These are phyloP conservation scores for Bambusicola thoracicus DNA, from an alignment of 2,113 vertebrate genomes.

Conservation along the genomic window DNA sequence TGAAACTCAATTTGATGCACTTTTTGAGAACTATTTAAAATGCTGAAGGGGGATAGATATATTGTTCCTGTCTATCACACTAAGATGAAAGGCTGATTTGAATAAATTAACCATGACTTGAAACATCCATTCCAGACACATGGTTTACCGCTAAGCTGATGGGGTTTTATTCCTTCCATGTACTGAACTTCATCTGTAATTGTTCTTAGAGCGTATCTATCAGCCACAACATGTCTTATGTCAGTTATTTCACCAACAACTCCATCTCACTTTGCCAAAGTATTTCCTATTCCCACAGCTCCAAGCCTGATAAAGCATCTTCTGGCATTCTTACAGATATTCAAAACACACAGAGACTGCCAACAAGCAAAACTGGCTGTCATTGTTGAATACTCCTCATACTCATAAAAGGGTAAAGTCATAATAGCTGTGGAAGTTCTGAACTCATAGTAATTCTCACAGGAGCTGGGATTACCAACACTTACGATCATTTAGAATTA, in stretches of 20 bases:
- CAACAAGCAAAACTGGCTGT: background rate
- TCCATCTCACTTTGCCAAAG: conserved; percentile 26
- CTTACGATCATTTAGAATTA: background rate
- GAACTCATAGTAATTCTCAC: conserved; percentile 3
- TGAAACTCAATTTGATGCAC: background rate
- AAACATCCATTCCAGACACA: conserved; percentile 36
- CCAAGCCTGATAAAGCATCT: background rate
- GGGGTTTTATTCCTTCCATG: conserved; percentile 10
- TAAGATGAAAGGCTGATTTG: conserved; percentile 37
- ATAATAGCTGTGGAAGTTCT: background rate
- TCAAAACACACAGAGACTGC: background rate
- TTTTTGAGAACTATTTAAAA: conserved; percentile 49
- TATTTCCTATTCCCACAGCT: conserved; percentile 18
- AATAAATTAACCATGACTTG: conserved; percentile 56
- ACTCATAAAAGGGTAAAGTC: background rate
- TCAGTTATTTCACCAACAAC: conserved; percentile 25
- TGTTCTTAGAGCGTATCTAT: background rate
- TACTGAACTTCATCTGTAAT: conserved; percentile 18
- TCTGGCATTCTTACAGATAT: conserved; percentile 3
- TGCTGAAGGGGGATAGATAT: background rate
- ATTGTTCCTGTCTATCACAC: conserved; percentile 37
- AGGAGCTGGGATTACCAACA: background rate
- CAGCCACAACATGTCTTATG: conserved; percentile 6
- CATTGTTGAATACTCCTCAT: background rate
- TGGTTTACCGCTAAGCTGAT: background rate